Evolutionary conservation across 2,888 invertebrate species (phyloP), one percentile per base, ranked within the genome.

Genomic region (Drosophila nr. perissopoda): DNA sequence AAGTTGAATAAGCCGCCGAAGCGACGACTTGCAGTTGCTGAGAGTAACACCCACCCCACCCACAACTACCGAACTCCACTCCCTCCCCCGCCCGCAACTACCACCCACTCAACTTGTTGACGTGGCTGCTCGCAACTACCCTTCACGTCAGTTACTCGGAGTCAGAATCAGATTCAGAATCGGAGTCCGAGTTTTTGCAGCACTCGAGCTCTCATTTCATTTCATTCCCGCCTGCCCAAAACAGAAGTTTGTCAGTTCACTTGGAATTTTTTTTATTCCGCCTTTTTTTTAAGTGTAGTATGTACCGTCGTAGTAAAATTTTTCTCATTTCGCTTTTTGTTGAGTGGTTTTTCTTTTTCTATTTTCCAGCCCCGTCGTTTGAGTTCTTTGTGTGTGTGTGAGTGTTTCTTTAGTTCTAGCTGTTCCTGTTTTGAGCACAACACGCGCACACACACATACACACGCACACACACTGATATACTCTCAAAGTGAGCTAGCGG

Each of bases 241-340:
- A 78, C 84, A 78, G 58, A 76, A 68, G 69, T 65, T 79, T 63
- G 67, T 70, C 70, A 61, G 58, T 64, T 74, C 34, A 56, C 57
- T 58, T 38, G 54, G 40, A 18, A 27, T 25, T 52, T n/a, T 38
- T 34, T 33, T 36, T 16, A 33, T 10, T 16, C 34, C 34, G 34
- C 6, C 18, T 16, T 54, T 27, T 58, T 76, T 76, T 73, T 38
- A 88, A 85, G 84, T 85, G 88, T 86, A 88, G 57, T 25, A 65
- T 49, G 42, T 66, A 36, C 42, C 72, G 76, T 76, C 71, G 74
- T 82, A 83, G 82, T 85, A 86, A 71, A 84, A 67, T 87, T 87
- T 87, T 87, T 89, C 84, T 89, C 89, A 87, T 89, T 89, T 87
- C 86, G 80, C 89, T 89, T 87, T 89, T 87, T 83, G 87, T 87